Percentiles rank a stretch among this genome's conserved stretches.
These are phyloP conservation scores for Drosophila setosimentum DNA, from an alignment of 2,888 invertebrate species.

Conservation along the genomic window DNA sequence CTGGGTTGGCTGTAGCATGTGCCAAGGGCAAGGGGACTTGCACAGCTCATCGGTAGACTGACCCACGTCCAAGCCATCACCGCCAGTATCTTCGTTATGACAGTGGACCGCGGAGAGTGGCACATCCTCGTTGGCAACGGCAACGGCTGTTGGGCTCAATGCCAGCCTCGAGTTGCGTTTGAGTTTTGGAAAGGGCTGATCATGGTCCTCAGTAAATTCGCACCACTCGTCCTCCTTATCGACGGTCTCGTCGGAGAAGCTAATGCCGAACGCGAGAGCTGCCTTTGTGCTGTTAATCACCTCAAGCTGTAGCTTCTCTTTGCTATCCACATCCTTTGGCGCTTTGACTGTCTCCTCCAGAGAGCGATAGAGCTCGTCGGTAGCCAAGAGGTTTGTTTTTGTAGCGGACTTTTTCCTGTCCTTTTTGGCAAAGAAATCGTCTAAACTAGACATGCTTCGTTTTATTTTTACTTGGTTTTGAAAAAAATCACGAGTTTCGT, in stretches of 20 bases:
- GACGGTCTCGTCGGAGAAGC: constrained; percentile 32
- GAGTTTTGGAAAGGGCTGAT: constrained; percentile 33
- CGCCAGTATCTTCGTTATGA: constrained; percentile 49
- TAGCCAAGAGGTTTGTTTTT: constrained; percentile 59
- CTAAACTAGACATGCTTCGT: constrained; percentile 55
- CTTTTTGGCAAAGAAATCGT: constrained; percentile 75
- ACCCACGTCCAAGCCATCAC: constrained; percentile 63
- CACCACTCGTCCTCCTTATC: constrained; percentile 62
- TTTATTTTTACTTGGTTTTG: constrained; percentile 37
- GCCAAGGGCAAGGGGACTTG: constrained; percentile 53
- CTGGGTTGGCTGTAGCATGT: constrained; percentile 21
- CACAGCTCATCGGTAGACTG: constrained; percentile 10
- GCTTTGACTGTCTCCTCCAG: constrained; percentile 56
- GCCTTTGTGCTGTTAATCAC: constrained; percentile 4
- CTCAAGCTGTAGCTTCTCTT: constrained; percentile 23
- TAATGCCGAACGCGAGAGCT: constrained; percentile 38
- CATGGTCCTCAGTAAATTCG: constrained; percentile 62
- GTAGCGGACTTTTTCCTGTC: constrained; percentile 57
- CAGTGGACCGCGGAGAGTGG: constrained; percentile 6
- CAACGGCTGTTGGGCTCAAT: constrained; percentile 7
- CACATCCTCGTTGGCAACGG: constrained; percentile 9
- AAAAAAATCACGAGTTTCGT: constrained; percentile 59
- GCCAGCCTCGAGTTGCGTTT: constrained; percentile 30
- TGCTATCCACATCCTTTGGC: constrained; percentile 19
- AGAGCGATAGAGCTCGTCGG: constrained; percentile 65